phyloP scores from a whole-genome alignment of 2,888 invertebrate genomes.

The Metellina segmentata region DNA sequence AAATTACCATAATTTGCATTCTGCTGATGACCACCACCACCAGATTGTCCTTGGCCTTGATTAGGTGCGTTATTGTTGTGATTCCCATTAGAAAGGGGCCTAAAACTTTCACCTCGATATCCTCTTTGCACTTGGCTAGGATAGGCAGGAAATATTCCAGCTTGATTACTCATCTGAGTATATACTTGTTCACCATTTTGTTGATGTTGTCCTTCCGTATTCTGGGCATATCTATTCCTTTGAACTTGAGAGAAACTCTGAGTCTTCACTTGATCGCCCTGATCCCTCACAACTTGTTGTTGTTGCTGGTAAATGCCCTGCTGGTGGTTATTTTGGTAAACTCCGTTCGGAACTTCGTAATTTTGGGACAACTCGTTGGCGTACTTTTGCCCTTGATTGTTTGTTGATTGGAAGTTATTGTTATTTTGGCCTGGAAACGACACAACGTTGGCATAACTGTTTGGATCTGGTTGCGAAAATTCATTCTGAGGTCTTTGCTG shows the following conservation, averaged over 20 bases:
- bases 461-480: constrained; percentile 49
- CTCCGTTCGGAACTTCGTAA: constrained; percentile 12
- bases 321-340: constrained; percentile 10
- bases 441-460: constrained; percentile 23
- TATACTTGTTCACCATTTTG: constrained; percentile 21
- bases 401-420: background rate
- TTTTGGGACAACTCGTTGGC: constrained; percentile 4
- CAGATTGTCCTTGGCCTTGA: background rate
- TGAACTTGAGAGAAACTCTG: constrained; percentile 40
- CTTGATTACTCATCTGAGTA: constrained; percentile 29
- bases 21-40: background rate
- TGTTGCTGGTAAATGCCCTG: background rate
- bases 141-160: constrained; percentile 24
- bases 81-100: constrained; percentile 39
- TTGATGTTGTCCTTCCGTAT: constrained; percentile 10
- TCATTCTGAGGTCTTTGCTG: constrained; percentile 3
- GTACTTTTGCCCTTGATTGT: constrained; percentile 31
- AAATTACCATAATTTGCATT: background rate
- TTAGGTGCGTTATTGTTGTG: constrained; percentile 19
- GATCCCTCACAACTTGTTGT: constrained; percentile 11
- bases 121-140: constrained; percentile 38
- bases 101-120: constrained; percentile 41
- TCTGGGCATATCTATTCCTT: constrained; percentile 16
- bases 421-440: constrained; percentile 37
- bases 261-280: constrained; percentile 8